Evolutionary conservation across 2,888 invertebrate genomes (phyloP).

Genomic region (Scaptodrosophila latifasciaeformis): DNA sequence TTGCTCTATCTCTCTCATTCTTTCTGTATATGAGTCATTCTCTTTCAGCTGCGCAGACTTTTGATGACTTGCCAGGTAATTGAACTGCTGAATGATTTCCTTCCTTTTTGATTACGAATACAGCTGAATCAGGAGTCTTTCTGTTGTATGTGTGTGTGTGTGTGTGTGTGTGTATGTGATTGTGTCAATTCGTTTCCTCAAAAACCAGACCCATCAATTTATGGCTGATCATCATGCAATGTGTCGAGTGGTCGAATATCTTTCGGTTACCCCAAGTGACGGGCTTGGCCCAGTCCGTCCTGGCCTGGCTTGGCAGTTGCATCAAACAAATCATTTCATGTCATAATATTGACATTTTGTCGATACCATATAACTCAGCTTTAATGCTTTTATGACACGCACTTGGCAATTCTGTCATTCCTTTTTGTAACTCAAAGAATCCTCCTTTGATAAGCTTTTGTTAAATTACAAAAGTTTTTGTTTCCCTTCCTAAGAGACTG

Average conservation of each 20-base stretch:
- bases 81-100: neutral
- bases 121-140: constrained; percentile 57
- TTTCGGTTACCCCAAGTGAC: constrained; percentile 3
- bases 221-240: constrained; percentile 66
- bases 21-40: too few relatives aligned
- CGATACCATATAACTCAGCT: constrained; percentile 21
- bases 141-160: neutral
- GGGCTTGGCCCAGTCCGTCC: neutral
- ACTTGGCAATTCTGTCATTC: too few relatives aligned
- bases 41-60: too few relatives aligned
- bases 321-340: constrained; percentile 56
- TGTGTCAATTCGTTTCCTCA: too few relatives aligned
- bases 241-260: constrained; percentile 19
- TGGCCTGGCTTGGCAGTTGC: constrained; percentile 16
- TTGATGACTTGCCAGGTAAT: too few relatives aligned
- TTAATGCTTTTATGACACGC: neutral
- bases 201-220: constrained; percentile 51
- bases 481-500: too few relatives aligned
- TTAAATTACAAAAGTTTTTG: too few relatives aligned
- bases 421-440: too few relatives aligned
- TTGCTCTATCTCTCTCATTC: neutral
- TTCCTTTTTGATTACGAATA: constrained; percentile 32
- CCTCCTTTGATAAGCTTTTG: too few relatives aligned
- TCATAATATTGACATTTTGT: constrained; percentile 59
- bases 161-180: too few relatives aligned